A percentile compares a stretch with the other conserved stretches of the same genome.
These are phyloP conservation scores for Cyclopterus lumpus DNA, from an alignment of 2,797 vertebrate species.

Conservation along the genomic window DNA sequence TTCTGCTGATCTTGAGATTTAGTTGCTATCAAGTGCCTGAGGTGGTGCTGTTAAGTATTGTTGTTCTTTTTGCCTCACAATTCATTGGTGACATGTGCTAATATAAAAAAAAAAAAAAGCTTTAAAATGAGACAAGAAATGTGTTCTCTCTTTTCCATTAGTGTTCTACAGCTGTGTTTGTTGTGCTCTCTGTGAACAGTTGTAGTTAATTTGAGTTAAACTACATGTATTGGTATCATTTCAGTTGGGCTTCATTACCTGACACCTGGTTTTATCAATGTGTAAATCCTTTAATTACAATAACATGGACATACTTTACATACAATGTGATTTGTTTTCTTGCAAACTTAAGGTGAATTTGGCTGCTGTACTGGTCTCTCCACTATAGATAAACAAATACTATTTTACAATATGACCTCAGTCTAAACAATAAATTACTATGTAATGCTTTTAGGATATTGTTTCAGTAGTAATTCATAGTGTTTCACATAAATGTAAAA, in stretches of 20 bases:
- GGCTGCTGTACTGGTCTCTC: slow-evolving; percentile 42
- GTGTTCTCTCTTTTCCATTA: slow-evolving; percentile 90
- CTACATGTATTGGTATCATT: slow-evolving; percentile 90
- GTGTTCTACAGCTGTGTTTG: slow-evolving; percentile 95
- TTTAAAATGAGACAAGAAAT: slow-evolving; percentile 95
- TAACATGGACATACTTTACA: slow-evolving; percentile 19
- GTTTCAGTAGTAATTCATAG: slow-evolving; percentile 75
- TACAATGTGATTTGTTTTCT: slow-evolving; percentile 30
- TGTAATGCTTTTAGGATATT: slow-evolving; percentile 92
- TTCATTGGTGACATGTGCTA: slow-evolving; percentile 98
- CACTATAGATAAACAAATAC: slow-evolving; percentile 26
- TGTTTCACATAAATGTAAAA: slow-evolving; percentile 59
- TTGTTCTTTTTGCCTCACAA: slow-evolving; percentile 94
- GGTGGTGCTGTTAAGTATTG: slow-evolving; percentile 97
- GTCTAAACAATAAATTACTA: slow-evolving; percentile 73
- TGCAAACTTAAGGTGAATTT: slow-evolving; percentile 41
- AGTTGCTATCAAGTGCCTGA: slow-evolving; percentile 99
- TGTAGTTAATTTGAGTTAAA: slow-evolving; percentile 91
- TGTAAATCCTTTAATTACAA: slow-evolving; percentile 55
- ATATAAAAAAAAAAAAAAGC: slow-evolving; percentile 95
- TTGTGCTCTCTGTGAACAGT: slow-evolving; percentile 88
- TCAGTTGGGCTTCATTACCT: slow-evolving; percentile 52
- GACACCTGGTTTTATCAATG: slow-evolving; percentile 42
- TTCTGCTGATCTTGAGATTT: slow-evolving; percentile 99
- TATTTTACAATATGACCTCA: slow-evolving; percentile 52